Base-by-base conservation (phyloP, 1,140 invertebrate genomes). In the Leptinotarsa texana region DNA sequence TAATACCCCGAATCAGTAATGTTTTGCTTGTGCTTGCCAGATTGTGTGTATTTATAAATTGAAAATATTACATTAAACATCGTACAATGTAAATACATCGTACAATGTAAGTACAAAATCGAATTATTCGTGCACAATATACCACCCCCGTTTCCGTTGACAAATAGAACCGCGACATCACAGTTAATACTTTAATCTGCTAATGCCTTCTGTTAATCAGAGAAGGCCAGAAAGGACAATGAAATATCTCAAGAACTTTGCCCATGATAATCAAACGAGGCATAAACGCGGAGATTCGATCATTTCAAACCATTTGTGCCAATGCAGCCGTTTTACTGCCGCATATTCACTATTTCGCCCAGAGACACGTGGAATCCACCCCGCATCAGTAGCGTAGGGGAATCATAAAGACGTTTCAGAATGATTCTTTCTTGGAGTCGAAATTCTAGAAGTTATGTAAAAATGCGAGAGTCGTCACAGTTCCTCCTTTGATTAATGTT, bases 281-380 rank as follows among this genome's bases (percentile, higher is more conserved):
- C 77, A 81, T 80, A 82, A 80, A 80, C 77, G 74, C 74, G 69
- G 63, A 80, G 81, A 82, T 80, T 80, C 78, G 78, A 82, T 82
- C 80, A 82, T 82, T 79, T 81, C 81, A 73, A 73, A 68, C 80
- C 80, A 82, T 82, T 82, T 82, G 81, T 81, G 78, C 80, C 81
- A 79, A 78, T 80, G 77, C 73, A 78, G 69, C 74, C 79, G 78
- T 81, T 82, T 80, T 77, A 79, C 69, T 73, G 71, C 72, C 33
- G 71, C 33, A 69, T 51, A 69, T 69, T 57, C 51, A 57, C 51
- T 57, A 57, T 57, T 57, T 57, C 51, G 51, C 51, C 51, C n/a
- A 57, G 51, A 57, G 51, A 57, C 51, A 57, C n/a, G 51, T 57
- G 51, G 51, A 57, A 57, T 15, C 15, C 51, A 57, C 51, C 15